Evolutionary conservation across 2,113 vertebrate species (phyloP).

Genomic region (Apodemus sylvaticus): DNA sequence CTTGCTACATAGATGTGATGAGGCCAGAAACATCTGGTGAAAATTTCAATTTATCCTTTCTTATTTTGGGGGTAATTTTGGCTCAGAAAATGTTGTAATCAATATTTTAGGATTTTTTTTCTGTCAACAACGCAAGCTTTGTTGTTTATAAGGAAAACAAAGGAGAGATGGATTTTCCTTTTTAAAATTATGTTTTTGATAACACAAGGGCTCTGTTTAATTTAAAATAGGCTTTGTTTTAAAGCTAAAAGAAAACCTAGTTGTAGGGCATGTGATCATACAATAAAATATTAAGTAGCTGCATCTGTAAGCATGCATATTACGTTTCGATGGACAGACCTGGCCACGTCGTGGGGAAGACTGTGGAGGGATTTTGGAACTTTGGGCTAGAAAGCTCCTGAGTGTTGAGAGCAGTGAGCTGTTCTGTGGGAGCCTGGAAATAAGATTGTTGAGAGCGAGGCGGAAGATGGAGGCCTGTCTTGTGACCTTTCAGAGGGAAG

Average conservation of each 20-base stretch:
- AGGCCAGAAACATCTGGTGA: slow-evolving; percentile 14
- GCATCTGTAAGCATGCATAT: not conserved
- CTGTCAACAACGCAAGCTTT: not conserved
- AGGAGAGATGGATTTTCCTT: not conserved
- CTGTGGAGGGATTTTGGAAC: not conserved
- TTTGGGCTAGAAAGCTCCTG: not conserved
- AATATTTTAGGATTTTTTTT: not conserved
- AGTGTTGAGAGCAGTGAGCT: not conserved
- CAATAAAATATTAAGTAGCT: slow-evolving; percentile 24
- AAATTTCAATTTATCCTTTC: not conserved
- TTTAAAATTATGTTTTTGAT: not conserved
- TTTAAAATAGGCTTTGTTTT: not conserved
- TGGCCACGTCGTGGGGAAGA: not conserved
- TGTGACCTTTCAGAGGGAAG: not conserved
- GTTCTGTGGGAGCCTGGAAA: not conserved
- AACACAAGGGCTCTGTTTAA: not conserved
- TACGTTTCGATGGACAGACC: not conserved
- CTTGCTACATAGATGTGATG: not conserved
- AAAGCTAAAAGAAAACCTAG: slow-evolving; percentile 14
- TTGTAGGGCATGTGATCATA: not conserved
- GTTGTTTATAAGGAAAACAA: not conserved
- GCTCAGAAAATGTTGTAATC: not conserved
- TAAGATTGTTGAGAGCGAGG: too few species aligned
- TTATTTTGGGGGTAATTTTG: not conserved
- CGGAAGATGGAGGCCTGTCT: not conserved